Percentiles rank a stretch among this genome's conserved stretches.
Evolutionary conservation across 2,888 invertebrate species (phyloP).

Genomic region (Pimpla rufipes): DNA sequence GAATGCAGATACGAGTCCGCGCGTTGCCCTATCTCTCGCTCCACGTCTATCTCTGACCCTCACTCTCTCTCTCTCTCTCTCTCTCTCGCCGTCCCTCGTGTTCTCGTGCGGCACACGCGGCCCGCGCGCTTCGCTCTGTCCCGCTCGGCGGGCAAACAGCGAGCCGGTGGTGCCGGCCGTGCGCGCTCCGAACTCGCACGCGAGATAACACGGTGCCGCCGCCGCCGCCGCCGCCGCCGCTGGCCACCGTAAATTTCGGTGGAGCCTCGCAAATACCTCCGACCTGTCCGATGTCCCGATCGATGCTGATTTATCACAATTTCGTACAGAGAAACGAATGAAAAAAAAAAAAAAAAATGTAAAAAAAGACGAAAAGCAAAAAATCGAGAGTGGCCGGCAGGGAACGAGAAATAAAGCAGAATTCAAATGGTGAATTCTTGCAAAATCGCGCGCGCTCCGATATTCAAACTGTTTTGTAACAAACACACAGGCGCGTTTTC

Average conservation of each 20-base stretch:
- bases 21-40: slow-evolving; percentile 61
- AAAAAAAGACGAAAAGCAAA: background rate
- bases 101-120: slow-evolving; percentile 27
- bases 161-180: slow-evolving; percentile 18
- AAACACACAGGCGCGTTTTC: slow-evolving; percentile 6
- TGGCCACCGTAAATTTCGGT: slow-evolving; percentile 68
- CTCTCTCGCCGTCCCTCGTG: slow-evolving; percentile 27
- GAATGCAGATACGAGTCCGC: slow-evolving; percentile 78
- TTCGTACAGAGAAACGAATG: slow-evolving; percentile 55
- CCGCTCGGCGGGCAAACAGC: slow-evolving; percentile 39
- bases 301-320: slow-evolving; percentile 69
- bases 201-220: slow-evolving; percentile 65
- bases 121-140: slow-evolving; percentile 23
- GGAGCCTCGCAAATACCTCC: slow-evolving; percentile 67
- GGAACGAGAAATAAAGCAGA: slow-evolving; percentile 52
- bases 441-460: background rate
- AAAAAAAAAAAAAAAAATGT: slow-evolving; percentile 28
- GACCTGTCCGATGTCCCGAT: slow-evolving; percentile 61
- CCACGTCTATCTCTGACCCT: slow-evolving; percentile 54
- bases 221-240: background rate
- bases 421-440: slow-evolving; percentile 51
- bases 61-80: slow-evolving; percentile 64
- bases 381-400: slow-evolving; percentile 23
- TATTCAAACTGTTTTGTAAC: slow-evolving; percentile 16
- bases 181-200: slow-evolving; percentile 54